Conservation (phyloP, 1,140 invertebrate genomes). For the Sweltsa coloradensis region DNA sequence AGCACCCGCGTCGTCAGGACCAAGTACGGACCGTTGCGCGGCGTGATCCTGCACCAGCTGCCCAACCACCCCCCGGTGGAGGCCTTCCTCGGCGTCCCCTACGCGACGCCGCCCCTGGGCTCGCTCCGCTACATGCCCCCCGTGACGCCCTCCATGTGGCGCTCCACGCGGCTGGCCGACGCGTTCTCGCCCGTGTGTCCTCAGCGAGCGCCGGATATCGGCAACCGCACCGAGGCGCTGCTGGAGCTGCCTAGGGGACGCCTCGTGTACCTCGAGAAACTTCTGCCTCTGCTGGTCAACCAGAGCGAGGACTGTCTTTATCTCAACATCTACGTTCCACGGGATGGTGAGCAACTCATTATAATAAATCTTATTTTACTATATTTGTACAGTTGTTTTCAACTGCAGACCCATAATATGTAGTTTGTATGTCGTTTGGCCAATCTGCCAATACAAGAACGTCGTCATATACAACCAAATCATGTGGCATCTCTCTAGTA, state of each 20-base stretch:
- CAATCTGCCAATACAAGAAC: no score
- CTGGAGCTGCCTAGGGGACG: conserved; percentile 63
- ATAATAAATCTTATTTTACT: no score
- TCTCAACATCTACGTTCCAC: conserved; percentile 89
- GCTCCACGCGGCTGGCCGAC: conserved; percentile 66
- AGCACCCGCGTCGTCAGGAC: conserved; percentile 69
- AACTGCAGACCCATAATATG: no score
- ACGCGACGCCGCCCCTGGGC: conserved; percentile 70
- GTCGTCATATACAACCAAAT: no score
- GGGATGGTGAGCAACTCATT: conserved; percentile 57
- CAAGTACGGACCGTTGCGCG: conserved; percentile 75
- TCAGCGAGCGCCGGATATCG: conserved; percentile 58
- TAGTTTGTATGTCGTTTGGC: no score
- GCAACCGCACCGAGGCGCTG: conserved; percentile 56
- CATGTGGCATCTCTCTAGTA: no score
- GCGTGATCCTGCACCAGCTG: conserved; percentile 64
- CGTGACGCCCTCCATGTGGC: conserved; percentile 80
- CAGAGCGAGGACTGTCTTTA: conserved; percentile 97
- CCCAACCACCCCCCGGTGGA: conserved; percentile 61
- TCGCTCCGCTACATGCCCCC: conserved; percentile 84
- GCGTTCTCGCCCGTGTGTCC: conserved; percentile 80
- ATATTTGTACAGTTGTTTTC: no score
- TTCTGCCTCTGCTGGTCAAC: conserved; percentile 70
- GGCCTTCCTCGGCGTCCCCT: conserved; percentile 90
- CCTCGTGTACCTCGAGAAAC: conserved; percentile 64